Conservation (phyloP, 2,797 vertebrate species). For the Pipistrellus kuhlii region DNA sequence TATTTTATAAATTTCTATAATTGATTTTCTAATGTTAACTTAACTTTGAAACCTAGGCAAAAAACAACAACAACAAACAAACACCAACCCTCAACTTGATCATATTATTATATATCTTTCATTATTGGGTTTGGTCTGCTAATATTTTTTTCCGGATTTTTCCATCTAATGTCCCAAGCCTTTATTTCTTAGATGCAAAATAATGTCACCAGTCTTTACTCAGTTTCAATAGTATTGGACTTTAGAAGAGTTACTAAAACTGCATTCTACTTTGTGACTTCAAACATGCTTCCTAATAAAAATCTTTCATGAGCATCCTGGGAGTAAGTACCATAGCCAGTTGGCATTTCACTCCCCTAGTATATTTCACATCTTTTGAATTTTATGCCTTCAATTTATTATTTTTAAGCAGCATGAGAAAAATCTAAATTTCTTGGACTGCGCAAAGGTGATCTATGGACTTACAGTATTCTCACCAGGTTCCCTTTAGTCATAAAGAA, state of each 20-base stretch:
- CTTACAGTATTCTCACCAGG: background rate
- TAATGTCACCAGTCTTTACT: background rate
- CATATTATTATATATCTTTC: background rate
- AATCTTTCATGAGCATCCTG: background rate
- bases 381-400: constrained; percentile 40
- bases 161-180: constrained; percentile 1
- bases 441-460: background rate
- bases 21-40: constrained; percentile 53
- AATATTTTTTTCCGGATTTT: constrained; percentile 42
- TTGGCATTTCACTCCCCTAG: background rate
- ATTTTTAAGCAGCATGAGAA: background rate
- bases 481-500: background rate
- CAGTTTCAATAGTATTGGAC: background rate
- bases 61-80: background rate
- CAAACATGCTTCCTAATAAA: constrained; percentile 45
- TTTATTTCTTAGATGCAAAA: constrained; percentile 65
- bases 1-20: constrained; percentile 17
- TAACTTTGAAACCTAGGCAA: background rate
- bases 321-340: background rate
- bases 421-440: background rate
- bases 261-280: background rate
- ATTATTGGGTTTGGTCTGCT: background rate
- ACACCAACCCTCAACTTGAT: background rate
- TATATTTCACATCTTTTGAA: background rate
- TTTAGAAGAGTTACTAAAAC: constrained; percentile 52